A percentile compares a stretch with the other conserved stretches of the same genome.
These are phyloP conservation scores for Pachyuromys duprasi DNA, from an alignment of 2,797 vertebrate genomes.

Conservation along the genomic window DNA sequence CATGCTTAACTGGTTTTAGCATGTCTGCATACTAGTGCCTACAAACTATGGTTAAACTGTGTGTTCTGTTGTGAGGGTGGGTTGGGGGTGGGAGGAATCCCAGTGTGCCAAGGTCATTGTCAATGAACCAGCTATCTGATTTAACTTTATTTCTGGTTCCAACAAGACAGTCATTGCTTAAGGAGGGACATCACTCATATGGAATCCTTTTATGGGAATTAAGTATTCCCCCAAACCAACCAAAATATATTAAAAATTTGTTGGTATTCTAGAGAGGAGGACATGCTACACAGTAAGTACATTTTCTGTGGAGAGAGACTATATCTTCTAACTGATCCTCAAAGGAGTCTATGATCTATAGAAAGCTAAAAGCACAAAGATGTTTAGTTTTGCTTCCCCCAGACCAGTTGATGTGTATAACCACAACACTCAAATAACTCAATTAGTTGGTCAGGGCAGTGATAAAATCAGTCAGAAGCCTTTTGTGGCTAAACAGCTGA, in stretches of 20 bases:
- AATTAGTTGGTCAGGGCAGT: slow-evolving; percentile 44
- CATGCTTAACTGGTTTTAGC: background rate
- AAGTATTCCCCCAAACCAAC: slow-evolving; percentile 20
- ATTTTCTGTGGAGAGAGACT: slow-evolving; percentile 26
- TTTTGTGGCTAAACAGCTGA: slow-evolving; percentile 69
- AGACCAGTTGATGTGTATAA: slow-evolving; percentile 23
- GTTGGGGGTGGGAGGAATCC: background rate
- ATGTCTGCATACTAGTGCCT: slow-evolving; percentile 21
- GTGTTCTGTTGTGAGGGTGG: background rate
- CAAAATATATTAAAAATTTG: background rate
- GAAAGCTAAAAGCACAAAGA: slow-evolving; percentile 14
- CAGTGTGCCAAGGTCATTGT: slow-evolving; percentile 42
- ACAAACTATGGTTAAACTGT: background rate
- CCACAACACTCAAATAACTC: background rate
- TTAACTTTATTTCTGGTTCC: slow-evolving; percentile 42
- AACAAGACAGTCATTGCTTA: slow-evolving; percentile 13
- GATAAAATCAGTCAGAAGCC: slow-evolving; percentile 62
- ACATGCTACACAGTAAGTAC: background rate
- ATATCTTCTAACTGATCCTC: slow-evolving; percentile 52
- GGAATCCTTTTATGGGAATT: background rate
- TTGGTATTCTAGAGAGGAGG: background rate
- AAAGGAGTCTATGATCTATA: slow-evolving; percentile 38
- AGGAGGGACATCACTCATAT: slow-evolving; percentile 36
- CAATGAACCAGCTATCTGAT: background rate
- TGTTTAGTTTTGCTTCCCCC: slow-evolving; percentile 34